Evolutionary conservation across 30 jellyfish, hydroid and myxozoan genomes (phyloP).

Genomic region (Mastigias papua): DNA sequence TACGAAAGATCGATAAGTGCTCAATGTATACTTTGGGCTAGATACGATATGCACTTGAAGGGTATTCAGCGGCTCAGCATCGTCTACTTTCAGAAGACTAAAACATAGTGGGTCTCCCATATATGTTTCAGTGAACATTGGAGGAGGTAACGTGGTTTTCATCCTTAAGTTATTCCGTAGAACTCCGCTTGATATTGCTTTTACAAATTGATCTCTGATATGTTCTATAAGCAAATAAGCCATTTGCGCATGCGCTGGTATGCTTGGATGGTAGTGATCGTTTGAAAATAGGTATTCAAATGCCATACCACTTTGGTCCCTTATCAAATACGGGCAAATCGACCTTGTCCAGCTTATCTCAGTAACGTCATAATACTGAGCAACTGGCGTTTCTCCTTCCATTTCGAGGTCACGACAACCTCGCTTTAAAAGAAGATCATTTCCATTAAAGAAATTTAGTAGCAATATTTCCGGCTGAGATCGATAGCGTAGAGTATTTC

Average conservation of each 20-base stretch:
- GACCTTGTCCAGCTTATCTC: constrained; percentile 80
- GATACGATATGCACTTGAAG: constrained; percentile 64
- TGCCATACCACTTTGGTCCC: constrained; percentile 80
- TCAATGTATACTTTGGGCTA: constrained; percentile 58
- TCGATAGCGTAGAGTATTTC: constrained; percentile 70
- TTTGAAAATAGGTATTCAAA: constrained; percentile 74
- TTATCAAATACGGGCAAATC: constrained; percentile 66
- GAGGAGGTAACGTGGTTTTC: constrained; percentile 45
- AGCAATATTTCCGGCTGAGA: constrained; percentile 73
- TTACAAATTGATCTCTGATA: constrained; percentile 74
- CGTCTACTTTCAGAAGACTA: constrained; percentile 70
- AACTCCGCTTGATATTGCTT: constrained; percentile 24
- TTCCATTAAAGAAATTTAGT: constrained; percentile 78
- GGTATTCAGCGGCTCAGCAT: constrained; percentile 62
- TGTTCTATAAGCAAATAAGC: constrained; percentile 76
- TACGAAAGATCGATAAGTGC: constrained; percentile 64
- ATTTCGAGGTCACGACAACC: constrained; percentile 79
- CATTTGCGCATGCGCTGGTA: constrained; percentile 86
- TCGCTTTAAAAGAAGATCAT: constrained; percentile 54
- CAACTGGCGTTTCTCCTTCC: constrained; percentile 70
- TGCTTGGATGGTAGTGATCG: constrained; percentile 74
- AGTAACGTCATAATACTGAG: constrained; percentile 76
- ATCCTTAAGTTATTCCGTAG: not conserved
- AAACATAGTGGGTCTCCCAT: constrained; percentile 68
- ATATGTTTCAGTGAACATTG: constrained; percentile 68